A percentile compares a stretch with the other conserved stretches of the same genome.
These are phyloP conservation scores for Smittia sp. DNA, from an alignment of 2,888 invertebrate species.

Conservation along the genomic window DNA sequence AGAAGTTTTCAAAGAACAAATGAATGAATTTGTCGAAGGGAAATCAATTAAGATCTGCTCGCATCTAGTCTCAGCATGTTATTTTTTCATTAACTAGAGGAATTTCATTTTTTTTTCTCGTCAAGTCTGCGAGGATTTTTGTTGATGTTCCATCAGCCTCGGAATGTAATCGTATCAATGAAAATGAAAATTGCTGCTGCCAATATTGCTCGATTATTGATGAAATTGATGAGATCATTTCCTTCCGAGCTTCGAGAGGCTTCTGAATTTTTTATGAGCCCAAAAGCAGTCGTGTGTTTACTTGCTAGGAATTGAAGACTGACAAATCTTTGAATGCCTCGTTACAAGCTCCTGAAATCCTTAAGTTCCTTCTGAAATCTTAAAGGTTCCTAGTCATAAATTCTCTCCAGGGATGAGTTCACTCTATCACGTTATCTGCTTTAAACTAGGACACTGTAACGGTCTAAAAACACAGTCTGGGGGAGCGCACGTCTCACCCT, in stretches of 20 bases:
- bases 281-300: background rate
- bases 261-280: background rate
- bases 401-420: background rate
- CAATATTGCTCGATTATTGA: background rate
- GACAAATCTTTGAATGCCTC: background rate
- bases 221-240: background rate
- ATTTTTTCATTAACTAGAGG: conserved; percentile 38
- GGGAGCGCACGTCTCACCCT: conserved; percentile 6
- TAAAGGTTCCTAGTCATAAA: background rate
- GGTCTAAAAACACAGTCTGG: background rate
- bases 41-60: conserved; percentile 8
- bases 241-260: background rate
- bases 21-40: conserved; percentile 13
- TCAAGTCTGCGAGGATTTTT: background rate
- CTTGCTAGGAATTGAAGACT: background rate
- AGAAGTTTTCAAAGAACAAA: background rate
- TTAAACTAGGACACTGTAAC: background rate
- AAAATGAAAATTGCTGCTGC: background rate
- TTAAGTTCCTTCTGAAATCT: background rate
- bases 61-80: conserved; percentile 8
- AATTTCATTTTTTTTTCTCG: conserved; percentile 4
- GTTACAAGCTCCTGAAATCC: background rate
- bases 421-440: background rate
- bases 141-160: background rate
- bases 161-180: conserved; percentile 3